Evolutionary conservation across 1,140 invertebrate species (phyloP), one percentile per base, ranked within the genome.

Genomic region (Ips typographus): DNA sequence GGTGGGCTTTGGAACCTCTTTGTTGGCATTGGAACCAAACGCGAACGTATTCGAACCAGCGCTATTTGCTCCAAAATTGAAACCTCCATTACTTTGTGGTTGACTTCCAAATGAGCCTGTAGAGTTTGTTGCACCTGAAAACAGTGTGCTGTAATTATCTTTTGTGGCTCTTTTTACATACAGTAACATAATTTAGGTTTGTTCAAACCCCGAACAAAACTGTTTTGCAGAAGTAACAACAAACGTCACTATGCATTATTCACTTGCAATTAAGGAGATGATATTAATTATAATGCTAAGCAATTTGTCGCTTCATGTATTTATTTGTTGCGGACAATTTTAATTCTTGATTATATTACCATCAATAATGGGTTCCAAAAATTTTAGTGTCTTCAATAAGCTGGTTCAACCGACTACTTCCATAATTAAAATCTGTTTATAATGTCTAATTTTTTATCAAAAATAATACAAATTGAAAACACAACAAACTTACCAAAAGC

Each of bases 1-100:
- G 37, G 67, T 38, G 40, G 67, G 67, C 51, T 69, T 69, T 6
- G 67, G 41, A 40, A 42, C 6, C 22, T 69, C 67, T 47, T 22
- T 8, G n/a, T 36, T 59, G 42, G 4, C 22, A 6, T 38, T 65
- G 44, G 52, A 4, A 43, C 63, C 63, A 36, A 56, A 65, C 3
- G 44, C 42, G 44, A 69, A 61, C 3, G 47, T 6, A 52, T 2
- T 22, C 8, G 60, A 44, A 8, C 59, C 4, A 36, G 57, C 5
- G 2, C 38, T 38, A 53, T 42, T 63, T 36, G 57, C 42, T 36
- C 38, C 40, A 40, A 69, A 69, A 22, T 69, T 69, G 57, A 69
- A 62, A 40, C 59, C 67, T 8, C 57, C 58, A 57, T 56, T 57
- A 5, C 22, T 22, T 22, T 47, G 39, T 56, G 40, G 52, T 47